Percentiles rank a stretch among this genome's conserved stretches.
These are phyloP conservation scores for Centropus bengalensis DNA, from an alignment of 2,113 vertebrate genomes.

Conservation along the genomic window DNA sequence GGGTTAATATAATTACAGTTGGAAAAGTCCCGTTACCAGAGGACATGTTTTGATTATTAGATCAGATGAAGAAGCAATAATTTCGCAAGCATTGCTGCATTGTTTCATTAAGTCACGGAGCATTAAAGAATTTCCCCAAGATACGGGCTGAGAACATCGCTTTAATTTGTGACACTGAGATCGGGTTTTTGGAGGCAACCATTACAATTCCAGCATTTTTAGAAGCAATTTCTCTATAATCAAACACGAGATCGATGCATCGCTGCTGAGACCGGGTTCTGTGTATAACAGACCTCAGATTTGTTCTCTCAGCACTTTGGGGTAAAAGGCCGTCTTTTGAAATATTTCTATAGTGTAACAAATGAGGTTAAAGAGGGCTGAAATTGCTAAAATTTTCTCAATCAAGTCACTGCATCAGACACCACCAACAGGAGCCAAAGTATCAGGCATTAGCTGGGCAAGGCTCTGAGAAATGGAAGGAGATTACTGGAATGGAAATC, in stretches of 20 bases:
- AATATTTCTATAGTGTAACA: neutral
- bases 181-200: conserved; percentile 62
- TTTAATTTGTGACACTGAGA: conserved; percentile 70
- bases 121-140: conserved; percentile 79
- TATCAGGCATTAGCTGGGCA: neutral
- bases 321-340: neutral
- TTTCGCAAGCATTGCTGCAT: conserved; percentile 69
- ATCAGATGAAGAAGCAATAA: conserved; percentile 77
- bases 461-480: conserved; percentile 39
- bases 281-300: neutral
- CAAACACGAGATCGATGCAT: conserved; percentile 37
- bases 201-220: conserved; percentile 49
- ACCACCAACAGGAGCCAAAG: conserved; percentile 19
- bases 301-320: neutral
- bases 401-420: conserved; percentile 38
- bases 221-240: conserved; percentile 53
- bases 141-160: conserved; percentile 70
- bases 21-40: conserved; percentile 72
- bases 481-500: conserved; percentile 63
- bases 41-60: conserved; percentile 79
- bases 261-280: neutral
- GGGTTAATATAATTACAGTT: conserved; percentile 73
- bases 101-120: conserved; percentile 78
- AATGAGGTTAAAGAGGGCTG: conserved; percentile 35
- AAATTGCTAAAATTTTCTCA: conserved; percentile 28